These are phyloP conservation scores for Acipenser ruthenus DNA, from an alignment of 2,797 vertebrate genomes.

Conservation along the genomic window DNA sequence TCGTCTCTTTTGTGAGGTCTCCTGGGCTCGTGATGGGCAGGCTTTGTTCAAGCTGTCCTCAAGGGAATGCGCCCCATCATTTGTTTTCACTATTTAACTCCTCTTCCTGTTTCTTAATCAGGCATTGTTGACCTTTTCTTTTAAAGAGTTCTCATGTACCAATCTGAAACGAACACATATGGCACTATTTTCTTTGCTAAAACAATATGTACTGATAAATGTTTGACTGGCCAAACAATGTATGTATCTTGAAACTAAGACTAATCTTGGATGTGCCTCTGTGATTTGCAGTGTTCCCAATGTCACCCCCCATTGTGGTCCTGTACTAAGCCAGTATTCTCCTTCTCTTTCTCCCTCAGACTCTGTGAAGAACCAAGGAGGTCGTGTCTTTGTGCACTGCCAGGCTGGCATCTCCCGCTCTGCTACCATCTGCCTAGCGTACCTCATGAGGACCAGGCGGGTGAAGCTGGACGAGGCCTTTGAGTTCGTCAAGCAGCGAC, in stretches of 20 bases:
- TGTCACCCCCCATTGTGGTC: too few species aligned
- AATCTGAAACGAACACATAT: too few species aligned
- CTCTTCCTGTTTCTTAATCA: constrained; percentile 53
- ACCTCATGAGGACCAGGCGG: constrained; percentile 95
- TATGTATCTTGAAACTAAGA: too few species aligned
- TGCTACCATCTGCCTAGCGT: constrained; percentile 94
- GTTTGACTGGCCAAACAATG: too few species aligned
- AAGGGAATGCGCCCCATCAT: constrained; percentile 16
- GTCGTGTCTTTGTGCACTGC: constrained; percentile 96
- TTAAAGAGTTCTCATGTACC: too few species aligned
- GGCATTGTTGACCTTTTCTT: constrained; percentile 12
- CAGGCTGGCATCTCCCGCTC: constrained; percentile 96
- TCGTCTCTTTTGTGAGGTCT: constrained; percentile 20
- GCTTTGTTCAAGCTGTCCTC: not conserved
- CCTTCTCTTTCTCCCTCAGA: constrained; percentile 56
- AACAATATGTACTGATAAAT: too few species aligned
- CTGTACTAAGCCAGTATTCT: constrained; percentile 13
- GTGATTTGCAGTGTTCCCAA: too few species aligned
- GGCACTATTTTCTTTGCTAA: too few species aligned
- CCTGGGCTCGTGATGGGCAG: not conserved
- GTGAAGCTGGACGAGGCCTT: constrained; percentile 96
- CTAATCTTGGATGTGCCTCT: too few species aligned
- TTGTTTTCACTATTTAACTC: constrained; percentile 49
- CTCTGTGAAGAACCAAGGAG: constrained; percentile 84
- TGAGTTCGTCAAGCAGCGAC: constrained; percentile 94